phyloP scores from a whole-genome alignment of 2,888 invertebrate genomes.

The Isoperla grammatica region DNA sequence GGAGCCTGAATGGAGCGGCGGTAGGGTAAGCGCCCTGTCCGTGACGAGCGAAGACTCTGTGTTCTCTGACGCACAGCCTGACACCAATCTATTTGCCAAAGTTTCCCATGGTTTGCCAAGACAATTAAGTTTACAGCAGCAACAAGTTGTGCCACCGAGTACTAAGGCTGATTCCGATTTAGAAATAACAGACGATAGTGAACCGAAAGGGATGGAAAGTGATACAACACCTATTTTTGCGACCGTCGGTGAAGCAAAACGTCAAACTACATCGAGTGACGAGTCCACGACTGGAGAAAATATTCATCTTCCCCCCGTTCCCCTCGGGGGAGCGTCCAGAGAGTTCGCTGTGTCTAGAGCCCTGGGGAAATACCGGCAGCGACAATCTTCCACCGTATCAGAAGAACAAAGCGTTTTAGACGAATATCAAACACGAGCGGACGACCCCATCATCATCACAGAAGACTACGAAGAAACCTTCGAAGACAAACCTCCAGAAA shows the following conservation, averaged over 20 bases:
- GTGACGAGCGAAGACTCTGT: slow-evolving; percentile 64
- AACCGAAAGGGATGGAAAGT: slow-evolving; percentile 37
- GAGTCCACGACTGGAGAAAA: slow-evolving; percentile 43
- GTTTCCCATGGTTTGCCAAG: slow-evolving; percentile 42
- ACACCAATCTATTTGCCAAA: slow-evolving; percentile 58
- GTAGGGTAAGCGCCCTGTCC: slow-evolving; percentile 60
- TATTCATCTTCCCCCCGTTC: slow-evolving; percentile 50
- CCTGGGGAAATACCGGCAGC: slow-evolving; percentile 69
- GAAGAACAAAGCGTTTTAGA: slow-evolving; percentile 59
- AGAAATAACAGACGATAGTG: slow-evolving; percentile 38
- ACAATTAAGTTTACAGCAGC: slow-evolving; percentile 46
- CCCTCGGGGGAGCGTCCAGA: slow-evolving; percentile 61
- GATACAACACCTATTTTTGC: slow-evolving; percentile 54
- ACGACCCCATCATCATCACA: slow-evolving; percentile 18
- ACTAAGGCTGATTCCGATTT: too few relatives aligned
- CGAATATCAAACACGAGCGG: slow-evolving; percentile 39
- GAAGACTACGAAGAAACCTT: slow-evolving; percentile 15
- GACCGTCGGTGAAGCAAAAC: slow-evolving; percentile 68
- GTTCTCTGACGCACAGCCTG: slow-evolving; percentile 62
- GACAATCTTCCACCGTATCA: slow-evolving; percentile 64
- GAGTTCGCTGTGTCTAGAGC: slow-evolving; percentile 81
- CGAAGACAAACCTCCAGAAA: slow-evolving; percentile 7
- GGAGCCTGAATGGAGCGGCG: slow-evolving; percentile 43
- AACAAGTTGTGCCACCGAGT: slow-evolving; percentile 10
- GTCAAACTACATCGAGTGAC: slow-evolving; percentile 50